phyloP scores from a whole-genome alignment of 2,797 vertebrate species.

The Centropyge bicolor region DNA sequence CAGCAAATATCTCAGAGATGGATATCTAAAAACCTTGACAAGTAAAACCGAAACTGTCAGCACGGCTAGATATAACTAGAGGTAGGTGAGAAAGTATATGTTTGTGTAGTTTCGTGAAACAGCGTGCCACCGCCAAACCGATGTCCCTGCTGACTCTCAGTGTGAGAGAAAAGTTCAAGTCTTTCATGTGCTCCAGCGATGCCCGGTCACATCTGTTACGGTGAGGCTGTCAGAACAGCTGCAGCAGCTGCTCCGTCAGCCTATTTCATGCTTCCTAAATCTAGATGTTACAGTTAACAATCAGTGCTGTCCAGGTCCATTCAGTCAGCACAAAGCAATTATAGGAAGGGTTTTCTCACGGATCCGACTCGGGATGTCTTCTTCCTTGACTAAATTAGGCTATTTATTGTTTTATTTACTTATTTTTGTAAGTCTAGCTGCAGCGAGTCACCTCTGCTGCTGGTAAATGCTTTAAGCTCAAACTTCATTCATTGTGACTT shows the following conservation, averaged over 20 bases:
- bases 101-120: conserved; percentile 6
- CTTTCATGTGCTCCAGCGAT: neutral
- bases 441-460: neutral
- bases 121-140: neutral
- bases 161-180: neutral
- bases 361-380: neutral
- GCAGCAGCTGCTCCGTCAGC: conserved; percentile 36
- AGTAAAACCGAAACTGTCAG: no score
- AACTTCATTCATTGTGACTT: neutral
- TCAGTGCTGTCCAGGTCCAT: conserved; percentile 20
- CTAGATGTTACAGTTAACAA: conserved; percentile 8
- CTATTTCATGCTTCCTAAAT: conserved; percentile 44
- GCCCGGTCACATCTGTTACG: neutral
- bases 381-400: neutral
- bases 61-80: no score
- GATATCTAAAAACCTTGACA: neutral
- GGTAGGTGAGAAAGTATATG: no score
- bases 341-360: conserved; percentile 2
- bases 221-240: neutral
- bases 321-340: conserved; percentile 15
- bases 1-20: neutral
- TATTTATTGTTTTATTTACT: conserved; percentile 1
- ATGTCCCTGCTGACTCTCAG: neutral
- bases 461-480: neutral
- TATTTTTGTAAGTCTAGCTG: neutral